Base-by-base conservation (phyloP, 1,140 invertebrate species). In the Triops longicaudatus region DNA sequence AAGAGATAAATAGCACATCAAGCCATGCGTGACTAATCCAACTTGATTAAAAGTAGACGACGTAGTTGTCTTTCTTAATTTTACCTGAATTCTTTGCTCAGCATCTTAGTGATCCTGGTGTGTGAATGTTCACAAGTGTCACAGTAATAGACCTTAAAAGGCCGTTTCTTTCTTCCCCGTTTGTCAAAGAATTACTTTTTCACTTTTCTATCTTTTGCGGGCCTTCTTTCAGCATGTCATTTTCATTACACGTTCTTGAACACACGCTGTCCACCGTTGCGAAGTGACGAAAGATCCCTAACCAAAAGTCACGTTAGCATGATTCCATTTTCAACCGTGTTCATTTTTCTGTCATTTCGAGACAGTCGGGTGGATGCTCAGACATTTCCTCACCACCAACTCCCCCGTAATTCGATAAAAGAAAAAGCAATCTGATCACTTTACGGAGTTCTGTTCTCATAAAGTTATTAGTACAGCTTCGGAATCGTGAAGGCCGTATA, bases 31-130 rank as follows among this genome's bases (percentile, higher is more conserved):
- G 50, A 63, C 50, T 6, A 63, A 63, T 63, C 50, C 17, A 22
- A 63, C 50, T 63, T 63, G 14, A 63, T 63, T 63, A 63, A 17
- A 63, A 6, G 50, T 17, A 63, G 1, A 4, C 14, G 14, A 22
- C 50, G 22, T 6, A 63, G 17, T 63, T 63, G 22, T 17, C 17
- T 63, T 63, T 63, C 22, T 22, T 63, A 17, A 63, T 63, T 63
- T 63, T 63, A 63, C 50, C 50, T 63, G 50, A 63, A 63, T 14
- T 63, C 50, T 63, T 63, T 63, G 50, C 50, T 63, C 5, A 63
- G n/a, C 50, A 63, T 63, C 17, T 63, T 63, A 22, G 17, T 12
- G 22, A n/a, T 63, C 22, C 14, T 63, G 10, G 14, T 63, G 3
- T 4, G 14, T 22, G 50, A 6, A 17, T 22, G 50, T 63, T 63